Conservation (phyloP, 1,140 invertebrate genomes). For the Drosophila sp. region DNA sequence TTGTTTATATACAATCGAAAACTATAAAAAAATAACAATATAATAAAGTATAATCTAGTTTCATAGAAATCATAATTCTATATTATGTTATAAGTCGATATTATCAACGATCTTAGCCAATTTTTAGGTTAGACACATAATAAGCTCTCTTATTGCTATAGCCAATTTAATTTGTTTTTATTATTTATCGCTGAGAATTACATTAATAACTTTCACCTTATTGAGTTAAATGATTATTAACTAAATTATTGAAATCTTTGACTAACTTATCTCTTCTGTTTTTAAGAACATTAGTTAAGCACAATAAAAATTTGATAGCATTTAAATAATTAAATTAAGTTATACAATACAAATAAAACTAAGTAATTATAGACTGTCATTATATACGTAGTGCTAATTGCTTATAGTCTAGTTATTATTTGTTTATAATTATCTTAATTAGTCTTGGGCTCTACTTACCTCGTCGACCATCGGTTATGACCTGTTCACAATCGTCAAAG, state of each 20-base stretch:
- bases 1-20: constrained; percentile 34
- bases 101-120: not conserved
- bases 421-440: not conserved
- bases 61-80: not conserved
- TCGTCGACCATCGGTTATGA: constrained; percentile 93
- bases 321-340: constrained; percentile 5
- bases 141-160: not conserved
- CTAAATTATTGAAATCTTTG: constrained; percentile 2
- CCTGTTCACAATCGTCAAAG: constrained; percentile 90
- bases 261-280: not conserved
- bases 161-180: not conserved
- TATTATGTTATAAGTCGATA: not conserved
- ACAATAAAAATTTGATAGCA: constrained; percentile 3
- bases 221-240: constrained; percentile 1
- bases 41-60: not conserved
- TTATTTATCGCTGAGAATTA: not conserved
- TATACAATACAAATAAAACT: not conserved
- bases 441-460: constrained; percentile 87
- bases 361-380: constrained; percentile 1
- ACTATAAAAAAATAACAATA: not conserved
- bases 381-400: constrained; percentile 34
- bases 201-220: constrained; percentile 12
- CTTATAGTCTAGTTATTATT: not conserved
- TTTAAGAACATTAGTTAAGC: constrained; percentile 13
- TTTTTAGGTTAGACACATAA: constrained; percentile 29